Evolutionary conservation across 2,888 invertebrate genomes (phyloP), one percentile per base, ranked within the genome.

Genomic region (Nomada hirtipes): DNA sequence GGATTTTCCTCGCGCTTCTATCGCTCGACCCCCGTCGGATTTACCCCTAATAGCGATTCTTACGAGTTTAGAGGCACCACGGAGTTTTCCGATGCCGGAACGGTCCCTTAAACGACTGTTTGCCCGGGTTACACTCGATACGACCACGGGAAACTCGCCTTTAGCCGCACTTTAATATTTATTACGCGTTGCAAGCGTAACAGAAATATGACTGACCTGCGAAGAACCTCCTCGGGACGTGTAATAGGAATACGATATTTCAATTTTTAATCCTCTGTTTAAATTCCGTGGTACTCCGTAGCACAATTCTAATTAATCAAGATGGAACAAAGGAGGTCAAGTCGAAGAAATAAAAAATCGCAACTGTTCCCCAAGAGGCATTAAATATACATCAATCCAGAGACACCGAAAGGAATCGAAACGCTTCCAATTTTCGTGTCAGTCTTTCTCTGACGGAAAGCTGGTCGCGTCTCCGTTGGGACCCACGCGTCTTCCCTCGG

Each of bases 1-100:
- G 86, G 73, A 86, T 83, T 88, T 81, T 75, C 70, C 79, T 75
- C 65, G 61, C 74, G 76, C 26, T n/a, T 52, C 59, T 78, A 82
- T 87, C 68, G 70, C 63, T 60, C 74, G 76, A 70, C 50, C 73
- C 67, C 72, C 79, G 52, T 26, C 68, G 61, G 80, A 87, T 86
- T 80, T 85, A 52, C 67, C 77, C 73, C 68, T 83, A 79, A 87
- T 77, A 76, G 72, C 75, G 69, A 61, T 64, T 64, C 72, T 84
- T 84, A 83, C 83, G 79, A 83, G 76, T 75, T 68, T 55, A 67
- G 26, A 50, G 60, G 55, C 59, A 77, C 53, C 73, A 44, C 73
- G 50, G 63, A 76, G 69, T 81, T 82, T 76, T 47, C 61, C 87
- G 53, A 75, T 64, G 55, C 72, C 29, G 57, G 67, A 82, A 77